A percentile compares a stretch with the other conserved stretches of the same genome.
Evolutionary conservation across 2,888 invertebrate genomes (phyloP).

Genomic region (Prosopocoilus inquinatus): DNA sequence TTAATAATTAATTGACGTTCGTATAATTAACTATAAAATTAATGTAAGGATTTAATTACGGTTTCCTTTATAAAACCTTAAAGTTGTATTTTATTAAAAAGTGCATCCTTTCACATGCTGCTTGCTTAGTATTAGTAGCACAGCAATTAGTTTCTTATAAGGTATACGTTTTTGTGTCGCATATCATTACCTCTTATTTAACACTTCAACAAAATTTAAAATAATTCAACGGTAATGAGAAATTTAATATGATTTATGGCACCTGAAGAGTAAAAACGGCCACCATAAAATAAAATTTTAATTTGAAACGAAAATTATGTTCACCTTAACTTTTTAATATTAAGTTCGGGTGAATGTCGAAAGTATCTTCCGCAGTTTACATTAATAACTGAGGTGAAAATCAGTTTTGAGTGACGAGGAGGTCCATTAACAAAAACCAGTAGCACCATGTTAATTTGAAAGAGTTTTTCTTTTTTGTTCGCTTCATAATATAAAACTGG

Average conservation of each 20-base stretch:
- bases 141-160: too few species aligned
- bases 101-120: too few species aligned
- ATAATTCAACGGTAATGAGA: constrained; percentile 8
- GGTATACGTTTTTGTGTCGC: neutral
- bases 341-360: constrained; percentile 14
- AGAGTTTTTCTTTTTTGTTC: constrained; percentile 40
- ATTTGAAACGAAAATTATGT: constrained; percentile 25
- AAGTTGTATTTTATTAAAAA: too few species aligned
- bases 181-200: constrained; percentile 5
- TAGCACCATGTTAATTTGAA: constrained; percentile 46
- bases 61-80: too few species aligned
- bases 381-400: constrained; percentile 39
- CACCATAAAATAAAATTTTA: constrained; percentile 18
- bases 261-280: constrained; percentile 2
- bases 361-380: constrained; percentile 26
- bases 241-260: constrained; percentile 10
- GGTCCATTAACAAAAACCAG: constrained; percentile 46
- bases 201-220: constrained; percentile 7
- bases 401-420: constrained; percentile 37
- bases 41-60: too few species aligned
- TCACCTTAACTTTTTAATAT: constrained; percentile 26
- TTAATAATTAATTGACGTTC: too few species aligned
- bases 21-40: too few species aligned
- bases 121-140: too few species aligned
- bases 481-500: constrained; percentile 30